Conservation (phyloP, 2,888 invertebrate genomes). For the Gymnocheta viridis region DNA sequence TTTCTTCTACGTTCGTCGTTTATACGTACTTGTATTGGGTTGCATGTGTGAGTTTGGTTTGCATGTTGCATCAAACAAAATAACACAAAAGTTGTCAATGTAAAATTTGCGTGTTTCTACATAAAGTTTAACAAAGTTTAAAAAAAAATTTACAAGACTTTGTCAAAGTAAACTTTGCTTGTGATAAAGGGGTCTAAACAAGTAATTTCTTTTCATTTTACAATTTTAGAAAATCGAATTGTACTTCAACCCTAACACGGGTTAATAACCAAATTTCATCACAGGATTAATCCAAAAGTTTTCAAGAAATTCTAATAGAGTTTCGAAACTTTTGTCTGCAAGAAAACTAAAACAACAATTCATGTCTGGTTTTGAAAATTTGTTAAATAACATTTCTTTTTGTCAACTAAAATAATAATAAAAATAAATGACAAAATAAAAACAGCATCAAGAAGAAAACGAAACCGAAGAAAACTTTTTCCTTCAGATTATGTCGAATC, state of each 20-base stretch:
- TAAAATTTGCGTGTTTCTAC: too few relatives aligned
- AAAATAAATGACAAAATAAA: neutral
- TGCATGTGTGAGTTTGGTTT: too few relatives aligned
- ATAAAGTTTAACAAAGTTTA: too few relatives aligned
- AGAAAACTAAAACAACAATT: conserved; percentile 23
- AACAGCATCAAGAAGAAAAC: neutral
- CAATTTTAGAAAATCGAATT: too few relatives aligned
- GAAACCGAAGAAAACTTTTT: conserved; percentile 21
- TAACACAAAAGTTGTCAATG: too few relatives aligned
- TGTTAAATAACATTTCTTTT: conserved; percentile 32
- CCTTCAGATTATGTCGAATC: conserved; percentile 23
- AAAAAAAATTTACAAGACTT: too few relatives aligned
- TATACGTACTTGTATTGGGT: too few relatives aligned
- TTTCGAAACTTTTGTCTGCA: conserved; percentile 36
- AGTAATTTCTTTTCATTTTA: too few relatives aligned
- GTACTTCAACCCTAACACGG: neutral
- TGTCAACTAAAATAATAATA: conserved; percentile 11
- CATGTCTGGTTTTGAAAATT: conserved; percentile 58
- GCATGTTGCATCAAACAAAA: too few relatives aligned
- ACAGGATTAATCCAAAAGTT: conserved; percentile 28
- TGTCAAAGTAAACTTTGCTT: too few relatives aligned
- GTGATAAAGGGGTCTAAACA: too few relatives aligned
- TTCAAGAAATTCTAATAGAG: conserved; percentile 17
- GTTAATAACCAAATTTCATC: conserved; percentile 37
- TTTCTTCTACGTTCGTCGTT: too few relatives aligned